Evolutionary conservation across 2,888 invertebrate species (phyloP).

Genomic region (Pyrgus malvae): DNA sequence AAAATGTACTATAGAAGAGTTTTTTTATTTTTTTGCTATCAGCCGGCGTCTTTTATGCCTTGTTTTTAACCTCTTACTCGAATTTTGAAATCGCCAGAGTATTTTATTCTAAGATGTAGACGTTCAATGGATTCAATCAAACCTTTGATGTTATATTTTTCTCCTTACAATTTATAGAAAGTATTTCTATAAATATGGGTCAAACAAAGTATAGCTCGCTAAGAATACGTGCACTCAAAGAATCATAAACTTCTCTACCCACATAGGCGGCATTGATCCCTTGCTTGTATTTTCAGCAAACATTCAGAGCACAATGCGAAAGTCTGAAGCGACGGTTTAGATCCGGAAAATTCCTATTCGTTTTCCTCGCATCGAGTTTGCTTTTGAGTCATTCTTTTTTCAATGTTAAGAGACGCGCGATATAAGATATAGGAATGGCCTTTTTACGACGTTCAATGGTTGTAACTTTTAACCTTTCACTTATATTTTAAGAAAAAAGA

Average conservation of each 20-base stretch:
- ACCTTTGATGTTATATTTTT: not conserved
- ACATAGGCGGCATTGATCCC: constrained; percentile 3
- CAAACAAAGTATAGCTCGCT: constrained; percentile 13
- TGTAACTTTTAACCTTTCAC: too few relatives aligned
- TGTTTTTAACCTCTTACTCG: not conserved
- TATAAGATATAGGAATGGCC: too few relatives aligned
- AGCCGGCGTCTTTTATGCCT: too few relatives aligned
- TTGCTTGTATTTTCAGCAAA: constrained; percentile 5
- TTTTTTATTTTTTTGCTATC: too few relatives aligned
- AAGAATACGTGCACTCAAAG: constrained; percentile 9
- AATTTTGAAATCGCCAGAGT: not conserved
- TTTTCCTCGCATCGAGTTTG: not conserved
- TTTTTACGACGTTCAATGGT: too few relatives aligned
- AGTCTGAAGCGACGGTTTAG: not conserved
- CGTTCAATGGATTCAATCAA: not conserved
- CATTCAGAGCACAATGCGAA: constrained; percentile 7
- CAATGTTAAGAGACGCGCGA: not conserved
- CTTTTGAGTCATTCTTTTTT: constrained; percentile 5
- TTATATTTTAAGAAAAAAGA: too few relatives aligned
- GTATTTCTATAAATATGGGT: constrained; percentile 17
- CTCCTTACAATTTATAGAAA: too few relatives aligned
- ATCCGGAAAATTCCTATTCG: constrained; percentile 1
- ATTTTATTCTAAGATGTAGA: not conserved
- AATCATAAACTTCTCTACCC: constrained; percentile 1
- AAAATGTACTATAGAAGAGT: too few relatives aligned